Percentiles rank a stretch among this genome's conserved stretches.
These are phyloP conservation scores for Sebastes hubbsi DNA, from an alignment of 2,797 vertebrate genomes.

Conservation along the genomic window DNA sequence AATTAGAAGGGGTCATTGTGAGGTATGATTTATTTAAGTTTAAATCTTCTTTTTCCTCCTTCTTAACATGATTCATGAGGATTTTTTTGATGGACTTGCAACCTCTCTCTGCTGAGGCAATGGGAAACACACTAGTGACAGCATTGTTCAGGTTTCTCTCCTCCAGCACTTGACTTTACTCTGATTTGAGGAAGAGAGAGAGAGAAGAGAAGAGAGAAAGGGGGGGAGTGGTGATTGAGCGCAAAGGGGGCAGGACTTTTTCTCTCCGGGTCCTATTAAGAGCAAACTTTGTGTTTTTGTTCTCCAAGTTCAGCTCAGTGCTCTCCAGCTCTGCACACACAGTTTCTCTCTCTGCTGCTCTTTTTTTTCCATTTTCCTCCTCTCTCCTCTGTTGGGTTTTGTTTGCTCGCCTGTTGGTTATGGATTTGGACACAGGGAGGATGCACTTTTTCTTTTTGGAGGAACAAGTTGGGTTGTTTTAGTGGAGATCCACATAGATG, in stretches of 20 bases:
- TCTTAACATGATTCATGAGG: neutral
- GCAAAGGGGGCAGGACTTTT: slow-evolving; percentile 84
- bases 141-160: slow-evolving; percentile 61
- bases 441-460: slow-evolving; percentile 73
- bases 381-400: slow-evolving; percentile 40
- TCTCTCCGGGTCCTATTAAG: slow-evolving; percentile 81
- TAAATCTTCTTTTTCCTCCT: neutral
- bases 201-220: neutral
- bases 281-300: slow-evolving; percentile 87
- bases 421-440: slow-evolving; percentile 59
- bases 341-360: slow-evolving; percentile 25
- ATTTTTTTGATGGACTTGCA: neutral
- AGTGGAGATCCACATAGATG: slow-evolving; percentile 57
- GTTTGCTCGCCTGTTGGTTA: slow-evolving; percentile 46
- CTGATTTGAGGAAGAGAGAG: slow-evolving; percentile 59
- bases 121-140: slow-evolving; percentile 33
- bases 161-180: slow-evolving; percentile 71
- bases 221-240: slow-evolving; percentile 74
- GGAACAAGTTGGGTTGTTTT: slow-evolving; percentile 39
- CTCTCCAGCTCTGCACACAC: slow-evolving; percentile 50
- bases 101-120: slow-evolving; percentile 10
- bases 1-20: neutral
- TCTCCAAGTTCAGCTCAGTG: slow-evolving; percentile 83
- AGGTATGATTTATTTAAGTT: neutral
- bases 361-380: neutral